Percentiles rank a stretch among this genome's conserved stretches.
phyloP scores from a whole-genome alignment of 2,888 invertebrate genomes.

The Cerastoderma edule region DNA sequence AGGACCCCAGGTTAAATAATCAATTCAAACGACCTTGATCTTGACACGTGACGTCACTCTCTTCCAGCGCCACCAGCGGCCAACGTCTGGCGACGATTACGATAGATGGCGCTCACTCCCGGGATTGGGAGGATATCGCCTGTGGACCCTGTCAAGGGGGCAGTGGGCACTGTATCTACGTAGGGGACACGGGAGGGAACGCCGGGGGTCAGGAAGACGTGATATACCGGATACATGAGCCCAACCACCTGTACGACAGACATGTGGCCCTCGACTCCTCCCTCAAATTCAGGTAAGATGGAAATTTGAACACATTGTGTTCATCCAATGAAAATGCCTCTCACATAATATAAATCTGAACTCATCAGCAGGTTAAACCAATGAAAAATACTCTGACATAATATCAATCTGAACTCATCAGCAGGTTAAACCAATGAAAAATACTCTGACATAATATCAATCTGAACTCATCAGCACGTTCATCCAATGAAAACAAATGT shows the following conservation, averaged over 20 bases:
- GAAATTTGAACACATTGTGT: too few relatives aligned
- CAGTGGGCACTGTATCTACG: slow-evolving; percentile 58
- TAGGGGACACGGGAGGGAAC: slow-evolving; percentile 63
- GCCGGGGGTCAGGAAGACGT: slow-evolving; percentile 57
- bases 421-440: too few relatives aligned
- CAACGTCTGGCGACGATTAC: slow-evolving; percentile 39
- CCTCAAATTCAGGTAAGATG: slow-evolving; percentile 51
- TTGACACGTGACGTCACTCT: background rate
- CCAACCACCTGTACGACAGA: slow-evolving; percentile 24
- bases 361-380: too few relatives aligned
- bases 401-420: too few relatives aligned
- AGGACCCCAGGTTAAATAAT: too few relatives aligned
- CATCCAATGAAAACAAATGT: too few relatives aligned
- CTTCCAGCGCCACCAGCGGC: slow-evolving; percentile 38
- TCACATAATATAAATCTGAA: too few relatives aligned
- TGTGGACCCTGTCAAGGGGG: slow-evolving; percentile 57
- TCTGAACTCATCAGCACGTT: too few relatives aligned
- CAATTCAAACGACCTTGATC: too few relatives aligned
- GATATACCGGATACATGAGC: slow-evolving; percentile 61
- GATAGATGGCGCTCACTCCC: slow-evolving; percentile 53
- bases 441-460: too few relatives aligned
- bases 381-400: too few relatives aligned
- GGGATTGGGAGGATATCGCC: slow-evolving; percentile 67
- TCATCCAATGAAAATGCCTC: too few relatives aligned
- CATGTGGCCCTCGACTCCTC: slow-evolving; percentile 32